These are phyloP conservation scores for Aurelia coerulea DNA, from an alignment of 30 jellyfish, hydroid and myxozoan genomes.

Conservation along the genomic window DNA sequence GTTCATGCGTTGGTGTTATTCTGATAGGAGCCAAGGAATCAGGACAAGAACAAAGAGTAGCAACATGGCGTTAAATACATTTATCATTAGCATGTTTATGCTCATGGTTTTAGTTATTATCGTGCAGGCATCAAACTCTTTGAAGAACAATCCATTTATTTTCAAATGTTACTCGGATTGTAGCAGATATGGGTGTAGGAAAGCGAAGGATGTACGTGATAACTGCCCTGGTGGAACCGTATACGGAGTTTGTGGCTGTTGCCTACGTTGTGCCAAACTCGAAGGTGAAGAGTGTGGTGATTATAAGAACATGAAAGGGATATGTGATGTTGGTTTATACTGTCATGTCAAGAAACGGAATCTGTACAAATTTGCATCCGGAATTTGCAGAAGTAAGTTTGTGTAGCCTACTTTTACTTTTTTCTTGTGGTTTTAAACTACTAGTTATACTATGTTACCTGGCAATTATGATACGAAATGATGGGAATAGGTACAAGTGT, in stretches of 20 bases:
- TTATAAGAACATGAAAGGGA: slow-evolving; percentile 69
- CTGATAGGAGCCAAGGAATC: too few relatives aligned
- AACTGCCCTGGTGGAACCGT: slow-evolving; percentile 86
- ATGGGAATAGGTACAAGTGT: too few relatives aligned
- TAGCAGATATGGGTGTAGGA: slow-evolving; percentile 65
- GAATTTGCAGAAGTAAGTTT: slow-evolving; percentile 75
- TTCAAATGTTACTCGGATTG: slow-evolving; percentile 73
- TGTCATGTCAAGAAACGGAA: slow-evolving; percentile 59
- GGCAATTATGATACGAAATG: too few relatives aligned
- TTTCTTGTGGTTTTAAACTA: not conserved
- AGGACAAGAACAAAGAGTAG: too few relatives aligned
- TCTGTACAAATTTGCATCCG: slow-evolving; percentile 48
- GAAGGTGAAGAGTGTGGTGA: slow-evolving; percentile 91
- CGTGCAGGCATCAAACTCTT: slow-evolving; percentile 38
- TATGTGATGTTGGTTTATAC: slow-evolving; percentile 80
- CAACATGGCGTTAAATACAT: slow-evolving; percentile 11
- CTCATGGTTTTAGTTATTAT: slow-evolving; percentile 15
- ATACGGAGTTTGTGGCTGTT: slow-evolving; percentile 90
- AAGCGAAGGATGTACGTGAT: slow-evolving; percentile 65
- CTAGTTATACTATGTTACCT: too few relatives aligned
- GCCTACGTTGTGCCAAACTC: slow-evolving; percentile 83
- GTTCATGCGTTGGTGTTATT: slow-evolving; percentile 1
- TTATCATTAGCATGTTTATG: slow-evolving; percentile 10
- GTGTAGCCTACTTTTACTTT: too few relatives aligned
- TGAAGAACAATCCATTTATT: slow-evolving; percentile 14